Conservation (phyloP, 2,797 vertebrate genomes). For the Squalus acanthias region DNA sequence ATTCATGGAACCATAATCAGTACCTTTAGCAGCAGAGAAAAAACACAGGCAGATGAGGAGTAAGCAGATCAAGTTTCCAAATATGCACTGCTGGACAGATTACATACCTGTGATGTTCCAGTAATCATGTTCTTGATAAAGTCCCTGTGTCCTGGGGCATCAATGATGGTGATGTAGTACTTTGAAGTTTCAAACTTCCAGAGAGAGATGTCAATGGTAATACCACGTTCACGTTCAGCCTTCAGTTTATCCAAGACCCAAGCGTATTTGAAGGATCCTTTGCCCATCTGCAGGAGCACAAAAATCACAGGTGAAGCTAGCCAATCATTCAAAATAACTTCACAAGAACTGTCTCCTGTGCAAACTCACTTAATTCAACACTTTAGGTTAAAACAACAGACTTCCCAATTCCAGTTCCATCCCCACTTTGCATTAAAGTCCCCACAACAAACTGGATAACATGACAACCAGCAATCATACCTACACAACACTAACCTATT, state of each 20-base stretch:
- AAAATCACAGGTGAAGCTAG: background rate
- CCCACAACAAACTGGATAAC: too few relatives aligned
- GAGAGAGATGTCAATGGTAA: slow-evolving; percentile 72
- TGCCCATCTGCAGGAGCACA: slow-evolving; percentile 61
- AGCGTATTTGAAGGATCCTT: slow-evolving; percentile 73
- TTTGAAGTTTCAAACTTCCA: slow-evolving; percentile 72
- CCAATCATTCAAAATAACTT: background rate
- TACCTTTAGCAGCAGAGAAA: background rate
- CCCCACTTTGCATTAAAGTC: background rate
- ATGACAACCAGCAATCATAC: too few relatives aligned
- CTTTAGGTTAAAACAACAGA: background rate
- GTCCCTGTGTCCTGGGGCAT: slow-evolving; percentile 69
- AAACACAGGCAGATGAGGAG: background rate
- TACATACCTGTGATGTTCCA: slow-evolving; percentile 68
- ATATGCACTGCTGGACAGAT: background rate
- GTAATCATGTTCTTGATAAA: slow-evolving; percentile 83
- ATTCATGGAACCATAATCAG: background rate
- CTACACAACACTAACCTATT: background rate
- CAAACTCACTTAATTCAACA: background rate
- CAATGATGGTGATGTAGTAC: slow-evolving; percentile 71
- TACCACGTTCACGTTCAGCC: slow-evolving; percentile 69
- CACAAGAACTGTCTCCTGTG: background rate
- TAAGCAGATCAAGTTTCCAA: background rate
- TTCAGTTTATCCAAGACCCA: slow-evolving; percentile 75
- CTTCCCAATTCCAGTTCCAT: background rate